Conservation (phyloP, 92 coral and sea anemone genomes). For the Diadumene lineata region DNA sequence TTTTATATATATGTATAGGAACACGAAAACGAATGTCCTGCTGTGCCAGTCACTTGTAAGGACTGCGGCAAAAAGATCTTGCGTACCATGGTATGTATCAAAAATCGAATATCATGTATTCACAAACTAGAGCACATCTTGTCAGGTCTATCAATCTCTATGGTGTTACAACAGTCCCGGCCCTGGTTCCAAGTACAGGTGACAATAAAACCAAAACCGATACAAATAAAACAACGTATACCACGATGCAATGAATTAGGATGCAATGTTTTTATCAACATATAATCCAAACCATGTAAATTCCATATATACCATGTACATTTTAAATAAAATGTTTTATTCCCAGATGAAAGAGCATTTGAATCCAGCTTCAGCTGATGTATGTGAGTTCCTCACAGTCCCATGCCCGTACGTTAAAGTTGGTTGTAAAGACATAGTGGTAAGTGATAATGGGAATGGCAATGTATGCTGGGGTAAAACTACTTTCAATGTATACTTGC, state of each 20-base stretch:
- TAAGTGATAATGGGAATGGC: too few species aligned
- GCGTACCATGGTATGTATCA: conserved; percentile 9
- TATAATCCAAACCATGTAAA: neutral
- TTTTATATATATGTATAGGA: neutral
- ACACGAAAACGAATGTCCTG: conserved; percentile 19
- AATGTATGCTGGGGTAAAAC: too few species aligned
- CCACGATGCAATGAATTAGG: neutral
- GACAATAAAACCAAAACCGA: too few species aligned
- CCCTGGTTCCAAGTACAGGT: too few species aligned
- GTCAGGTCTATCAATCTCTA: too few species aligned
- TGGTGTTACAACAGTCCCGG: too few species aligned
- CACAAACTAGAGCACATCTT: too few species aligned
- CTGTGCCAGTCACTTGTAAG: conserved; percentile 9
- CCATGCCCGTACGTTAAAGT: conserved; percentile 16
- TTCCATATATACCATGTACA: too few species aligned
- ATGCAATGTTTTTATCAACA: neutral
- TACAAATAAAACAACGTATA: neutral
- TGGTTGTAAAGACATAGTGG: conserved; percentile 19
- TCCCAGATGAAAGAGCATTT: conserved; percentile 22
- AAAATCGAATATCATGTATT: too few species aligned
- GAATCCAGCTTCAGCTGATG: conserved; percentile 5
- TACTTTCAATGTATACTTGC: too few species aligned
- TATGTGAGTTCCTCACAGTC: conserved; percentile 13
- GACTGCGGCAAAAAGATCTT: conserved; percentile 8
- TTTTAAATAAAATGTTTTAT: neutral